Conservation (phyloP, 2,797 vertebrate species). For the Coilia nasus region DNA sequence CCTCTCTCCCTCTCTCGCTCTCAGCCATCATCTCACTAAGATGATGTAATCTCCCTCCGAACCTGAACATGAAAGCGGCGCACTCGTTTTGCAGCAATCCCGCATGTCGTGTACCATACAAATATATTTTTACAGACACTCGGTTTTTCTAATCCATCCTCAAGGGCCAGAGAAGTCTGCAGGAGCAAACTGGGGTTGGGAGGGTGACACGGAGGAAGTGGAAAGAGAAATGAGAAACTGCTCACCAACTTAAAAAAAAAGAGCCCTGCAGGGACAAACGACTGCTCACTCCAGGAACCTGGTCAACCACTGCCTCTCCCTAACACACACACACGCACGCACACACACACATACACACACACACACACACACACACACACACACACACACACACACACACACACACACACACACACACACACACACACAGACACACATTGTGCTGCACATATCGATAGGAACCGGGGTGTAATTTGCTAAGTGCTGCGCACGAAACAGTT, state of each 20-base stretch:
- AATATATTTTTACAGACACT: constrained; percentile 21
- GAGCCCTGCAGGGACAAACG: constrained; percentile 5
- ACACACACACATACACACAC: too few relatives aligned
- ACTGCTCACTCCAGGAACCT: not conserved
- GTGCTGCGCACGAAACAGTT: not conserved
- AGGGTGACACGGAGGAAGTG: not conserved
- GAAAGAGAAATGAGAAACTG: not conserved
- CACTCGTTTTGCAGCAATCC: not conserved
- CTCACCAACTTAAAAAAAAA: constrained; percentile 5
- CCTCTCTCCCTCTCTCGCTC: not conserved
- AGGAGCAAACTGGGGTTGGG: not conserved
- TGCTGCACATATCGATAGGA: not conserved
- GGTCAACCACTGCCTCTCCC: not conserved
- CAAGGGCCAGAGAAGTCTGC: not conserved
- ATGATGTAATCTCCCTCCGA: constrained; percentile 14
- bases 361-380: too few relatives aligned
- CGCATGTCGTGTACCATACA: constrained; percentile 9
- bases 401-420: too few relatives aligned
- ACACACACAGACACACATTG: too few relatives aligned
- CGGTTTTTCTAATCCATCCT: constrained; percentile 17
- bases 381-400: too few relatives aligned
- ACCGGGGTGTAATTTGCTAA: constrained; percentile 11
- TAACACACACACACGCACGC: too few relatives aligned
- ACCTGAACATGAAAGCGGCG: not conserved
- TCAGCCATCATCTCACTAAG: constrained; percentile 5